Base-by-base conservation (phyloP, 1,140 invertebrate species). In the Berghia stephanieae region DNA sequence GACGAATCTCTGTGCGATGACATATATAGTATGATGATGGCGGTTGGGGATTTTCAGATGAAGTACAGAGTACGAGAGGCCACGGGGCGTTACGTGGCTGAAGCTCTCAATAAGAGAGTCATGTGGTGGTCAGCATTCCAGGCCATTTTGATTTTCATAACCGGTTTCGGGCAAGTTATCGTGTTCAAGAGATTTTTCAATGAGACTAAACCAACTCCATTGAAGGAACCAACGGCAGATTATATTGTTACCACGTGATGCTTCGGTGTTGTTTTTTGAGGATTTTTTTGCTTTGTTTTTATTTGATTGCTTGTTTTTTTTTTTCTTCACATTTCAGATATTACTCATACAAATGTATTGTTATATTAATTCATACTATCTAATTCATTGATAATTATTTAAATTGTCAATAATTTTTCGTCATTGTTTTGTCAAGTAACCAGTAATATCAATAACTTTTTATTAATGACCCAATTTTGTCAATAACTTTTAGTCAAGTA, bases 101-200 rank as follows among this genome's bases (percentile, higher is more conserved):
- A 75, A 42, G 27, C 4, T 24, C 55, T 75, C 21, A 60, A 75
- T 24, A 42, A 42, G 6, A 6, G 72, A 31, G 72, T 75, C 36
- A 75, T 44, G 52, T 75, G 57, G 52, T 75, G 72, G 52, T 63
- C 52, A 27, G 18, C 43, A 21, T 52, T 36, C 13, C 72, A 42
- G 24, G 21, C 40, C 2, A 27, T 43, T 18, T 27, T 63, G n/a
- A 63, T 75, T 44, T 21, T 75, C 1, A 2, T 75, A 0, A 44
- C 72, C 1, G 72, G 72, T 36, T 63, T 75, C 27, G 72, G 72
- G 5, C 72, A 75, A 36, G 72, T 75, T 3, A 42, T 63, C 18
- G 55, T 75, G 3, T 75, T 75, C 40, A 75, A 75, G 55, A 75
- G 43, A 44, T 75, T 75, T 34, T 75, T 75, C 55, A 75, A 52